Base-by-base conservation (phyloP, 2,113 vertebrate genomes). In the Fregata magnificens region DNA sequence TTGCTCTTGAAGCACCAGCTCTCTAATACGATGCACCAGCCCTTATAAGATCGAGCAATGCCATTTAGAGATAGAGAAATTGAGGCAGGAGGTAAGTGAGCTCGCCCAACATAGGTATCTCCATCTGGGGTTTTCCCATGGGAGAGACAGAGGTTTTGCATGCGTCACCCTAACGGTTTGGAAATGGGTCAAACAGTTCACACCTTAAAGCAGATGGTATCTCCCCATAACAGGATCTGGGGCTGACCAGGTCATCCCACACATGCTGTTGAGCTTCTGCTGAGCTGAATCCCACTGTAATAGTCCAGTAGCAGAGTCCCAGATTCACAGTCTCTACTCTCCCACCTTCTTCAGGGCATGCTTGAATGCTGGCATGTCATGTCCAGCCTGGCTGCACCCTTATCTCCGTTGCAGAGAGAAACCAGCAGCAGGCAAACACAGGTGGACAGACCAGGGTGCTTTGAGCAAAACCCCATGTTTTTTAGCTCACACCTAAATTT, bases 41-140 rank as follows among this genome's bases (percentile, higher is more conserved):
- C 25, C 15, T 24, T 36, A 19, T 0, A 5, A 38, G 38, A 59
- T n/a, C 2, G 1, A 24, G n/a, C 22, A 81, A 63, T 5, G 5
- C 7, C 7, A 2, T 9, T 34, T n/a, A 29, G 29, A 79, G 40
- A 22, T 26, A 32, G 49, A 38, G 52, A 95, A 90, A 90, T 55
- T 31, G 92, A 94, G 65, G 82, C 84, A 74, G 69, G 11, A 86
- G 38, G 5, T 28, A 18, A 67, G 18, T 31, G n/a, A 85, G 26
- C 20, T 59, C 38, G 25, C 7, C 44, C 16, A 52, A 40, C 15
- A 21, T 8, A 40, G 16, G 6, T 44, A 8, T 55, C 40, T 59
- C 22, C 21, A 16, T 13, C 6, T 67, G 28, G 19, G n/a, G 16
- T 56, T 34, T 49, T 50, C n/a, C 55, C 16, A 31, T 11, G 19